These are phyloP conservation scores for Melanerpes formicivorus DNA, from an alignment of 2,113 vertebrate genomes.

Conservation along the genomic window DNA sequence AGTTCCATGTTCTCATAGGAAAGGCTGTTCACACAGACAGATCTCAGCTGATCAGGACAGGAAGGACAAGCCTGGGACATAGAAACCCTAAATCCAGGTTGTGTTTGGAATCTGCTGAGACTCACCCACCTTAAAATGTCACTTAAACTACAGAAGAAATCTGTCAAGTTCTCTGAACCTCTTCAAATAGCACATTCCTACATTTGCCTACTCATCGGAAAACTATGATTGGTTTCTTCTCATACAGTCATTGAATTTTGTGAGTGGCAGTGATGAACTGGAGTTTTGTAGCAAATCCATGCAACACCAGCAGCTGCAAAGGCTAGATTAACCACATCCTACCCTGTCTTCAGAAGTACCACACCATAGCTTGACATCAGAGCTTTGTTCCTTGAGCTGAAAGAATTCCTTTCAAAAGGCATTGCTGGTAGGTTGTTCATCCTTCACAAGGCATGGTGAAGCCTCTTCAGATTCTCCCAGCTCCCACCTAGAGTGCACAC, in stretches of 20 bases:
- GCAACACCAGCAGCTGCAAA: neutral
- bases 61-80: neutral
- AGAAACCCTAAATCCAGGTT: neutral
- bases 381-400: neutral
- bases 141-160: neutral
- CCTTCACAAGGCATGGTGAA: neutral
- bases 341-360: neutral
- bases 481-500: neutral
- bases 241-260: neutral
- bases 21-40: fast-evolving
- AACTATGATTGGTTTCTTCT: neutral
- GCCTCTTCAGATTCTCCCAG: neutral
- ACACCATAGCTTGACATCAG: neutral
- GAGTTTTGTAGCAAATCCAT: neutral
- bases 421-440: neutral
- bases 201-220: neutral
- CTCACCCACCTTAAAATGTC: neutral
- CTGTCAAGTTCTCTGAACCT: neutral
- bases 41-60: fast-evolving
- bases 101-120: neutral
- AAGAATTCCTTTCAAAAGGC: neutral
- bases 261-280: neutral
- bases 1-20: neutral
- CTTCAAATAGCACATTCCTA: neutral
- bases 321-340: neutral